Evolutionary conservation across 2,797 vertebrate species (phyloP).

Genomic region (Balearica regulorum): DNA sequence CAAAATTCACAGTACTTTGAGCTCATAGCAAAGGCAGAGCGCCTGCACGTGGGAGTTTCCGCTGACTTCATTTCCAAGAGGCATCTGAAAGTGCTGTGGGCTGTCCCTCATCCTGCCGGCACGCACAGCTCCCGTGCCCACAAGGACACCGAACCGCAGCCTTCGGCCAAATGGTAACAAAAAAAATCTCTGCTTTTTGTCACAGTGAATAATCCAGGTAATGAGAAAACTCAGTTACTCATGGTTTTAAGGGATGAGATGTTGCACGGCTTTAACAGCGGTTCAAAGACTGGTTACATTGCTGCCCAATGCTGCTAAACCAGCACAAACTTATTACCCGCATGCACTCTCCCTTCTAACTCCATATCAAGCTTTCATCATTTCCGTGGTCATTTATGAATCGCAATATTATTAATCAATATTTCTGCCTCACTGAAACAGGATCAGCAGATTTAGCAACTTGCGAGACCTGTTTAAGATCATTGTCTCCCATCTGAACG

Average conservation of each 20-base stretch:
- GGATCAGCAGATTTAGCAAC: not conserved
- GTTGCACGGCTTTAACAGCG: not conserved
- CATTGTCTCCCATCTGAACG: not conserved
- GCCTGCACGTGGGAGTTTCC: too few relatives aligned
- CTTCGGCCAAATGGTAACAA: rapidly evolving
- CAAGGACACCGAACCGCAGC: not conserved
- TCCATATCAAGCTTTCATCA: not conserved
- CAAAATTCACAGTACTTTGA: too few relatives aligned
- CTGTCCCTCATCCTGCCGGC: not conserved
- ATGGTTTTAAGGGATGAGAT: not conserved
- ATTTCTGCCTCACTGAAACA: not conserved
- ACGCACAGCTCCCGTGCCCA: not conserved
- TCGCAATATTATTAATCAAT: not conserved
- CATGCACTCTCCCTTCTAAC: not conserved
- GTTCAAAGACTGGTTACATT: not conserved
- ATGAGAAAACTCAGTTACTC: not conserved
- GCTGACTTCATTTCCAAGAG: not conserved
- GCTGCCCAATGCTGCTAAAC: not conserved
- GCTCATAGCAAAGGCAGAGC: not conserved
- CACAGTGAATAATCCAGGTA: not conserved
- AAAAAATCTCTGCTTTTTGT: not conserved
- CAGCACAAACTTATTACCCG: not conserved
- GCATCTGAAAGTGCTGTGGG: too few relatives aligned
- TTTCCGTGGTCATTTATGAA: not conserved
- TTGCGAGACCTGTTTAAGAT: not conserved